These are phyloP conservation scores for Colinus virginianus DNA, from an alignment of 2,113 vertebrate species.

Conservation along the genomic window DNA sequence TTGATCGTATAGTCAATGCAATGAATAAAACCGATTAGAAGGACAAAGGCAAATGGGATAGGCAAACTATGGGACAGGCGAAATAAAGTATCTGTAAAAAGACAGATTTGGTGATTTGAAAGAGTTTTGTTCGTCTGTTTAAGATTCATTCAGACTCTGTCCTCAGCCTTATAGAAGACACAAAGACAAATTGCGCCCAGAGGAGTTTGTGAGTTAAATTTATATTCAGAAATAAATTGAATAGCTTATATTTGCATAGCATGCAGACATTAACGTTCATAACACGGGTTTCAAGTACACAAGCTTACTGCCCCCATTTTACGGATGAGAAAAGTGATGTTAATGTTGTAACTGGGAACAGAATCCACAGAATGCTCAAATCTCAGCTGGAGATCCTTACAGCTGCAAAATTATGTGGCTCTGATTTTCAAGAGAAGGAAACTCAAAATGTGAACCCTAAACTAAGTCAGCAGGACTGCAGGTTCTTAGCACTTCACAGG, in stretches of 20 bases:
- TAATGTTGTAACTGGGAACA: background rate
- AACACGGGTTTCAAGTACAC: background rate
- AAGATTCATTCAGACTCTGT: background rate
- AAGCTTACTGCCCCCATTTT: background rate
- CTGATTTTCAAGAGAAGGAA: slow-evolving; percentile 1
- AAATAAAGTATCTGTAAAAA: slow-evolving; percentile 12
- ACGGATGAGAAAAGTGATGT: background rate
- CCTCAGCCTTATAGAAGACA: background rate
- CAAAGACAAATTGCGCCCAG: background rate
- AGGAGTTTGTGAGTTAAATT: background rate
- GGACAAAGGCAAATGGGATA: slow-evolving; percentile 10
- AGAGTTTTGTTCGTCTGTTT: background rate
- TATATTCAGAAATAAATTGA: background rate
- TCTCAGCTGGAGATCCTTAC: background rate
- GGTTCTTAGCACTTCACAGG: background rate
- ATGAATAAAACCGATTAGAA: slow-evolving; percentile 29
- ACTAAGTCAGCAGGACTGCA: background rate
- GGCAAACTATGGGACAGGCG: background rate
- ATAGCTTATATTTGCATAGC: background rate
- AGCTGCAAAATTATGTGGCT: background rate
- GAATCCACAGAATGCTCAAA: background rate
- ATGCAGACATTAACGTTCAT: background rate
- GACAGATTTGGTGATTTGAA: background rate
- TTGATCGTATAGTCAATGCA: slow-evolving; percentile 5
- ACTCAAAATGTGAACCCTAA: background rate